A percentile compares a stretch with the other conserved stretches of the same genome.
phyloP scores from a whole-genome alignment of 2,888 invertebrate species.

The Allygus modestus region DNA sequence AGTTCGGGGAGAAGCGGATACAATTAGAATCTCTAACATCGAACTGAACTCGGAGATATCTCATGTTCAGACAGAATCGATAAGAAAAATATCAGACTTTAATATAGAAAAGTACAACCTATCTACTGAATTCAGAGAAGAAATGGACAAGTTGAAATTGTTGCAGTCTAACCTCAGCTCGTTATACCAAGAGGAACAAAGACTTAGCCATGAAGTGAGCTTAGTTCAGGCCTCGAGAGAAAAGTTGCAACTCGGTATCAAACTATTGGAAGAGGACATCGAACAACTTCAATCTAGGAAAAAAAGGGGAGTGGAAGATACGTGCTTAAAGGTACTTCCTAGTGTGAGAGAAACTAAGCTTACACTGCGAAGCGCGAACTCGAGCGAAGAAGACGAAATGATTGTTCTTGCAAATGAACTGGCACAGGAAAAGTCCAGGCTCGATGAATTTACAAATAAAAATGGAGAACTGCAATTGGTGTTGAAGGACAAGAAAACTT shows the following conservation, averaged over 20 bases:
- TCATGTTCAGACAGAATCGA: not conserved
- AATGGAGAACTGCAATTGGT: not conserved
- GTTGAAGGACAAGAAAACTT: not conserved
- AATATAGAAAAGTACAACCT: conserved; percentile 3
- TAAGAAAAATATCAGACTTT: not conserved
- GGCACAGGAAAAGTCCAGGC: not conserved
- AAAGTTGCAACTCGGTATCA: not conserved
- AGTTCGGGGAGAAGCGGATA: not conserved
- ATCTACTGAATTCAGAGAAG: not conserved
- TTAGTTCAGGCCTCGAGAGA: not conserved
- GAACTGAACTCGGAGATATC: not conserved
- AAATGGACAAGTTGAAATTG: not conserved
- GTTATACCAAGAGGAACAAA: not conserved
- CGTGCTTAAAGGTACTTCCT: not conserved
- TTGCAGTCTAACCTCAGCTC: not conserved
- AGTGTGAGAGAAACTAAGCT: not conserved
- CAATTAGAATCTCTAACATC: not conserved
- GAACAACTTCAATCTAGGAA: not conserved
- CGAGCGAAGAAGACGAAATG: not conserved
- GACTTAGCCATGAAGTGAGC: not conserved
- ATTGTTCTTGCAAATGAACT: not conserved
- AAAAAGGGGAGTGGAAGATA: not conserved
- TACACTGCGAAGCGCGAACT: not conserved
- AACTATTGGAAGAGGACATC: not conserved
- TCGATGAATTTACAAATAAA: not conserved